phyloP scores from a whole-genome alignment of 92 coral and sea anemone genomes.

The Epizoanthus rinbou region DNA sequence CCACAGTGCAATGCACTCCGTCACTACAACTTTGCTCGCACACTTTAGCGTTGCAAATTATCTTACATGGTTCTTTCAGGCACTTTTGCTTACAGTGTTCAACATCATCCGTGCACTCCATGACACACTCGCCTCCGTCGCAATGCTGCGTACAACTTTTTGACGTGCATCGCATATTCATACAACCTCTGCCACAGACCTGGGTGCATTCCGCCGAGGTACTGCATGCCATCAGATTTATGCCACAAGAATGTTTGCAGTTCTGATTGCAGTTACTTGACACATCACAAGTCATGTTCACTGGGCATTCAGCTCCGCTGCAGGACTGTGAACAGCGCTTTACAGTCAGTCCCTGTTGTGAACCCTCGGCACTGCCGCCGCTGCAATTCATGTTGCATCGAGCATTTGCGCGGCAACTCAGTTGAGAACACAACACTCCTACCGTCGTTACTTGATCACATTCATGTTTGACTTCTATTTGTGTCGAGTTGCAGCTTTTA shows the following conservation, averaged over 20 bases:
- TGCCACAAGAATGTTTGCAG: constrained; percentile 16
- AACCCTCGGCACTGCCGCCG: not conserved
- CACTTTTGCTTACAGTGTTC: constrained; percentile 18
- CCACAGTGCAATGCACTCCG: constrained; percentile 3
- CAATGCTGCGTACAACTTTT: constrained; percentile 23
- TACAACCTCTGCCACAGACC: constrained; percentile 29
- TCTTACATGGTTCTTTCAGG: constrained; percentile 13
- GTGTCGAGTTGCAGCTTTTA: constrained; percentile 22
- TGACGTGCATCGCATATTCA: constrained; percentile 28
- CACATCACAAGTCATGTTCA: constrained; percentile 29
- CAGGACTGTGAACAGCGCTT: constrained; percentile 30
- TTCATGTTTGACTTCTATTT: not conserved
- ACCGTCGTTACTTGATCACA: constrained; percentile 8
- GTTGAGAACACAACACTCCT: constrained; percentile 5
- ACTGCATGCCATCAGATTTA: constrained; percentile 18
- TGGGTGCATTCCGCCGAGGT: constrained; percentile 29
- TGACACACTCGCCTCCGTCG: constrained; percentile 12
- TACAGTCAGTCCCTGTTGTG: not conserved
- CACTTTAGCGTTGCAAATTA: constrained; percentile 15
- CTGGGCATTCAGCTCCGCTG: not conserved
- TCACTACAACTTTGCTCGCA: constrained; percentile 13
- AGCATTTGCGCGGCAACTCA: constrained; percentile 12
- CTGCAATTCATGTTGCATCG: constrained; percentile 38
- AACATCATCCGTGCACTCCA: constrained; percentile 29
- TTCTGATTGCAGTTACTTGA: constrained; percentile 16